Evolutionary conservation across 2,113 vertebrate species (phyloP).

Genomic region (Anguilla japonica): DNA sequence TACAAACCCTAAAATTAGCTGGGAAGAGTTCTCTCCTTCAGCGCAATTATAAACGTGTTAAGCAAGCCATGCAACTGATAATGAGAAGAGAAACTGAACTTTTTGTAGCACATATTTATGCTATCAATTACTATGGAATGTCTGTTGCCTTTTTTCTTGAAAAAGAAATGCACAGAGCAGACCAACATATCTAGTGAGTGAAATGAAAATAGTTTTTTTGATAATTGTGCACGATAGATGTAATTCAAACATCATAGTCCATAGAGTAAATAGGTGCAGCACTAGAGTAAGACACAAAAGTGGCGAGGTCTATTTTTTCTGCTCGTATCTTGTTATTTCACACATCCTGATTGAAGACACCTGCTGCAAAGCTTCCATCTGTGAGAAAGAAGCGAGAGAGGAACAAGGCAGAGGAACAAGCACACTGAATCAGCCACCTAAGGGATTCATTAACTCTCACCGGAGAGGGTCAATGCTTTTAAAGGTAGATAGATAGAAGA

Average conservation of each 20-base stretch:
- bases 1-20: not conserved
- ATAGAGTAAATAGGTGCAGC: not conserved
- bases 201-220: not conserved
- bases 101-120: not conserved
- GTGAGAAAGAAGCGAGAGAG: not conserved
- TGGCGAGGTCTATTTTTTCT: not conserved
- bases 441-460: constrained; percentile 41
- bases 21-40: not conserved
- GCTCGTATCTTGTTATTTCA: not conserved
- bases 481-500: constrained; percentile 30
- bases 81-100: not conserved
- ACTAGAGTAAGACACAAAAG: not conserved
- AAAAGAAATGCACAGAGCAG: not conserved
- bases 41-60: not conserved
- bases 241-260: not conserved
- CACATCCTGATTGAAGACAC: constrained; percentile 5
- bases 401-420: not conserved
- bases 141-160: not conserved
- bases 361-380: not conserved
- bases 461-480: constrained; percentile 40
- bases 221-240: not conserved
- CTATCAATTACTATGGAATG: no score
- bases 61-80: not conserved
- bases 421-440: not conserved
- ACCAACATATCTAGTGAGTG: not conserved